Conservation (phyloP, 1,140 invertebrate species). For the Drosophila ambigua region DNA sequence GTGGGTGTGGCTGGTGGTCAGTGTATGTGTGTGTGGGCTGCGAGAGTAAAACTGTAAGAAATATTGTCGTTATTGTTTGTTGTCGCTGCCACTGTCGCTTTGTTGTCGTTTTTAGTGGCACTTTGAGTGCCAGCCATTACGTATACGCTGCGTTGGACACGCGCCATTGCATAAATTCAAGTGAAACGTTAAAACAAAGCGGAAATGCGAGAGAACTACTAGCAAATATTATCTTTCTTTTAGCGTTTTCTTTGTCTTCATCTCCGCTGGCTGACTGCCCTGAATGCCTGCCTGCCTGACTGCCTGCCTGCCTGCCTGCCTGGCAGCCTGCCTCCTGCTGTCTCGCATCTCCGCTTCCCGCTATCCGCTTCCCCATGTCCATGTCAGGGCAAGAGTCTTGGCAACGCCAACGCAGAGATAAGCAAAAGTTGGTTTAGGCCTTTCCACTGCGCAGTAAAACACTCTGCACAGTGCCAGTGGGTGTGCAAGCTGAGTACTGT, state of each 20-base stretch:
- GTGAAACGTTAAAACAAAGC: constrained; percentile 81
- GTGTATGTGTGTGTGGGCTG: constrained; percentile 22
- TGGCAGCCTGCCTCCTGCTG: neutral
- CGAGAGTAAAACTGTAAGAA: constrained; percentile 66
- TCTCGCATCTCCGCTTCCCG: constrained; percentile 1
- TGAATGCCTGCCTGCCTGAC: constrained; percentile 18
- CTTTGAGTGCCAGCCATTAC: constrained; percentile 76
- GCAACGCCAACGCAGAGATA: constrained; percentile 59
- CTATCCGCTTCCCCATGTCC: constrained; percentile 24
- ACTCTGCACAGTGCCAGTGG: constrained; percentile 22
- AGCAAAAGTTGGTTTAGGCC: constrained; percentile 65
- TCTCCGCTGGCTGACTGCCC: constrained; percentile 33
- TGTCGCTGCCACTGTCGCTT: constrained; percentile 44
- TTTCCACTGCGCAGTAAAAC: constrained; percentile 65
- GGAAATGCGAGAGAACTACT: constrained; percentile 73
- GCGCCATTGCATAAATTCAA: constrained; percentile 81
- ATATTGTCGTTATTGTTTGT: constrained; percentile 76
- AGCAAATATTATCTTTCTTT: constrained; percentile 72
- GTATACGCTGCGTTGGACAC: constrained; percentile 79
- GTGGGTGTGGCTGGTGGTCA: constrained; percentile 57
- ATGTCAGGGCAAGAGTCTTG: constrained; percentile 46
- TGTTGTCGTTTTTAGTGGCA: constrained; percentile 65
- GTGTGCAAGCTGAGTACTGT: constrained; percentile 1
- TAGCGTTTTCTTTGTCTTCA: constrained; percentile 54
- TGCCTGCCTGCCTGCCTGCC: neutral